These are phyloP conservation scores for Urocitellus parryii DNA, from an alignment of 2,113 vertebrate genomes.

Conservation along the genomic window DNA sequence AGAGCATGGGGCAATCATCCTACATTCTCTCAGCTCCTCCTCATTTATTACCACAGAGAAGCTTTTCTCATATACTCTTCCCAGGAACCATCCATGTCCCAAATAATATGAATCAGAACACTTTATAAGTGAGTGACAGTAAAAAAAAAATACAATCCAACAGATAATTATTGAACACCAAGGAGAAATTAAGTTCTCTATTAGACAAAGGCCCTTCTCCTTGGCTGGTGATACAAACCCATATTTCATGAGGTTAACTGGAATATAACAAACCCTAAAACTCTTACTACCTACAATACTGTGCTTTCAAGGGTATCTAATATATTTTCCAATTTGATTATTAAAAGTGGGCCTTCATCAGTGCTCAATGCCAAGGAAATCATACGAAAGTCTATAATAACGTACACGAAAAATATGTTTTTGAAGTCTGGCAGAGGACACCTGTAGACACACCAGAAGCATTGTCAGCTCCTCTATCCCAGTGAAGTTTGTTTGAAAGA, in stretches of 20 bases:
- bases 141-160: not conserved
- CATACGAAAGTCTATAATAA: not conserved
- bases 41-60: not conserved
- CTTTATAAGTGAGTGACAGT: not conserved
- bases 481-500: conserved; percentile 57
- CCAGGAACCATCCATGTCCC: not conserved
- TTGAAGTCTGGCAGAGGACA: not conserved
- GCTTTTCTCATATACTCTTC: not conserved
- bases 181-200: not conserved
- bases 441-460: not conserved
- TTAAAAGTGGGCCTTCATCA: not conserved
- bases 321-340: not conserved
- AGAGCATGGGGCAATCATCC: not conserved
- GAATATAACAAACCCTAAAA: not conserved
- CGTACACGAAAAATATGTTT: not conserved
- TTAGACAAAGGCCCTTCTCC: not conserved
- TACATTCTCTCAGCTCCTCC: not conserved
- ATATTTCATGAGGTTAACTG: not conserved
- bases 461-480: not conserved
- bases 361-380: not conserved
- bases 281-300: not conserved
- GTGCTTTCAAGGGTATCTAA: not conserved
- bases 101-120: not conserved
- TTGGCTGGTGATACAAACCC: not conserved
- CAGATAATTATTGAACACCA: not conserved